phyloP scores from a whole-genome alignment of 2,888 invertebrate species.

The Plutella xylostella region DNA sequence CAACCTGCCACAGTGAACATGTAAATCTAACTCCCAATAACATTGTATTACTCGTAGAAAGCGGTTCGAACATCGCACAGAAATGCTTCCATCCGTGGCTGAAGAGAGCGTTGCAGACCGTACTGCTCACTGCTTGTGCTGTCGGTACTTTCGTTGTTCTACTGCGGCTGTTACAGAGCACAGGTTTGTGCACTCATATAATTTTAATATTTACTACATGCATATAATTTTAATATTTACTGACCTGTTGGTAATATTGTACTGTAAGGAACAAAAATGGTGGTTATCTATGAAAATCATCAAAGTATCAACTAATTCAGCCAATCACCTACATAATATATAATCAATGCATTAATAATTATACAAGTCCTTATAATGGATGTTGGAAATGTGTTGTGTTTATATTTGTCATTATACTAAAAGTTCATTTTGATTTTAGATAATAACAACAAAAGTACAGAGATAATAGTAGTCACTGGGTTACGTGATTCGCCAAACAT shows the following conservation, averaged over 20 bases:
- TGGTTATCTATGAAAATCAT: no score
- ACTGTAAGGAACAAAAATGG: no score
- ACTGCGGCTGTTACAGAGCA: conserved; percentile 27
- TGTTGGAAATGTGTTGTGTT: no score
- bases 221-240: no score
- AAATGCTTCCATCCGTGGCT: conserved; percentile 32
- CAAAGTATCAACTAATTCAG: no score
- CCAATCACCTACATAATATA: neutral
- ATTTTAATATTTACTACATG: no score
- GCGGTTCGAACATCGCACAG: conserved; percentile 23
- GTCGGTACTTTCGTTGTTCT: conserved; percentile 33
- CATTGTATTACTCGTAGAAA: conserved; percentile 27
- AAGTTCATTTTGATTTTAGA: conserved; percentile 24
- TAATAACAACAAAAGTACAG: conserved; percentile 27
- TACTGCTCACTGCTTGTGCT: conserved; percentile 30
- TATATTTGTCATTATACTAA: neutral
- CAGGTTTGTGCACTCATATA: conserved; percentile 29
- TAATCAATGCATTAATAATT: neutral
- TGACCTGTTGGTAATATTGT: no score
- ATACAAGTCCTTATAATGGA: no score
- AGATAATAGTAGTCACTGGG: conserved; percentile 40
- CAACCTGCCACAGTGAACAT: no score
- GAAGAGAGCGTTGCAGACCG: conserved; percentile 30
- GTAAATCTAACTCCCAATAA: no score
- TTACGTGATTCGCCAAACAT: conserved; percentile 32